These are phyloP conservation scores for Karalla daura DNA, from an alignment of 2,797 vertebrate species.

Conservation along the genomic window DNA sequence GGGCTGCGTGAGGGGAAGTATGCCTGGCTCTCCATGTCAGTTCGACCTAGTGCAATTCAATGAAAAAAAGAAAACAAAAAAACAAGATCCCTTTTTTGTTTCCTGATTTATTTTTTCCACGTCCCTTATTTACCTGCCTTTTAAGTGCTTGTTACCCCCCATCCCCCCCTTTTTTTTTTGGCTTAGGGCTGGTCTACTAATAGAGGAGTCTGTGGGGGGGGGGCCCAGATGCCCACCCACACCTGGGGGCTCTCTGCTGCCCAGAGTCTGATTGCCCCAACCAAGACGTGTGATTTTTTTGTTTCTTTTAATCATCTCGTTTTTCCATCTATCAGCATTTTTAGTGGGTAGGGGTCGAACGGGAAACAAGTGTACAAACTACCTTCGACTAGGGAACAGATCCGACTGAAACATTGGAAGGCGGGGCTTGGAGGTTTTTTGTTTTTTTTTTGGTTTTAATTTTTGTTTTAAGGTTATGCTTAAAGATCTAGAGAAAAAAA, in stretches of 20 bases:
- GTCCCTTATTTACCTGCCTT: slow-evolving; percentile 53
- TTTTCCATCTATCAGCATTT: slow-evolving; percentile 2
- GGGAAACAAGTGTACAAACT: background rate
- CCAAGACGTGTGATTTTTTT: background rate
- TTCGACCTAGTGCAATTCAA: slow-evolving; percentile 56
- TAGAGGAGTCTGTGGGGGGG: background rate
- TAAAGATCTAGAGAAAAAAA: slow-evolving; percentile 17
- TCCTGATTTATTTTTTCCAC: slow-evolving; percentile 3
- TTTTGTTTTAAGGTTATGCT: slow-evolving; percentile 26
- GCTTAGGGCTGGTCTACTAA: slow-evolving; percentile 27
- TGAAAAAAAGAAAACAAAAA: slow-evolving; percentile 13
- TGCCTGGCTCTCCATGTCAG: slow-evolving; percentile 50
- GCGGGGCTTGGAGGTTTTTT: slow-evolving; percentile 12
- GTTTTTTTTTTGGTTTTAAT: too few relatives aligned
- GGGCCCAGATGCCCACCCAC: slow-evolving; percentile 17
- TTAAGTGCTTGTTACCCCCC: slow-evolving; percentile 24
- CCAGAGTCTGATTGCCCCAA: slow-evolving; percentile 20
- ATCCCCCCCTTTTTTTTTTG: slow-evolving; percentile 15
- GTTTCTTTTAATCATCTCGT: background rate
- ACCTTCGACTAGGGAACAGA: slow-evolving; percentile 29
- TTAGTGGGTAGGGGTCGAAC: slow-evolving; percentile 13
- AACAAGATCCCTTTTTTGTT: slow-evolving; percentile 19
- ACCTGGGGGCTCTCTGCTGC: slow-evolving; percentile 2
- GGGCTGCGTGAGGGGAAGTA: slow-evolving; percentile 42
- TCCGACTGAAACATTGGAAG: slow-evolving; percentile 31